These are phyloP conservation scores for Osmerus eperlanus DNA, from an alignment of 2,113 vertebrate genomes.

Conservation along the genomic window DNA sequence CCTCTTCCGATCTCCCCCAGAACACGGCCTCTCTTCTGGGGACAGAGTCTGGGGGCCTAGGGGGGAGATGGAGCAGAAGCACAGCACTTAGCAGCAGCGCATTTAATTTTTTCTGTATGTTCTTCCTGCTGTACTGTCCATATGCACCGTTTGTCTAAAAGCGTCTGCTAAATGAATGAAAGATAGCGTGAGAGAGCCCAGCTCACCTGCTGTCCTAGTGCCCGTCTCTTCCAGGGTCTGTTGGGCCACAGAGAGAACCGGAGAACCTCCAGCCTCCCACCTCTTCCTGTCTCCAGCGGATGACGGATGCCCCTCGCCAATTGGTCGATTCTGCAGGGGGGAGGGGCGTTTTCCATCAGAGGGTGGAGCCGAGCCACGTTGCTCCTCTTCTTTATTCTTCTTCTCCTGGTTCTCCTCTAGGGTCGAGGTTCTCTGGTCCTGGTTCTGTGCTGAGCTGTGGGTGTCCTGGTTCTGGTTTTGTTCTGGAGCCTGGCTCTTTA, in stretches of 20 bases:
- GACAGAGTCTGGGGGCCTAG: slow-evolving; percentile 38
- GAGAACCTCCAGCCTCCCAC: slow-evolving; percentile 79
- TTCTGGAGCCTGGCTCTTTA: too few relatives aligned
- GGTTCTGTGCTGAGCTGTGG: too few relatives aligned
- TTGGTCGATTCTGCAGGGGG: slow-evolving; percentile 34
- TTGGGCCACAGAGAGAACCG: slow-evolving; percentile 76
- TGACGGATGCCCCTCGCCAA: slow-evolving; percentile 37
- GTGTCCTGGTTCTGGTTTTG: too few relatives aligned
- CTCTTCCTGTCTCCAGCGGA: slow-evolving; percentile 77
- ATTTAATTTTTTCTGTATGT: too few relatives aligned
- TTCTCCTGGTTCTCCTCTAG: too few relatives aligned
- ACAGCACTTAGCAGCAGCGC: too few relatives aligned
- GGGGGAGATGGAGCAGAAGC: background rate
- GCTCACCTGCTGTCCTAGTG: slow-evolving; percentile 49
- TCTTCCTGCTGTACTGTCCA: too few relatives aligned
- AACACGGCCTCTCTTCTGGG: slow-evolving; percentile 50
- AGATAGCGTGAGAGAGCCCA: background rate
- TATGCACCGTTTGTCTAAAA: too few relatives aligned
- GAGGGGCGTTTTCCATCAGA: slow-evolving; percentile 30
- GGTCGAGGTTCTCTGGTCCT: too few relatives aligned
- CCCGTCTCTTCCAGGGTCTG: slow-evolving; percentile 75
- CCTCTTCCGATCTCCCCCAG: slow-evolving; percentile 82
- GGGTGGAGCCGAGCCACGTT: slow-evolving; percentile 34
- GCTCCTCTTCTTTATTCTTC: slow-evolving; percentile 46
- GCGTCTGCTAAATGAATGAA: too few relatives aligned